Evolutionary conservation across 2,888 invertebrate genomes (phyloP).

Genomic region (Rhorus exstirpatorius): DNA sequence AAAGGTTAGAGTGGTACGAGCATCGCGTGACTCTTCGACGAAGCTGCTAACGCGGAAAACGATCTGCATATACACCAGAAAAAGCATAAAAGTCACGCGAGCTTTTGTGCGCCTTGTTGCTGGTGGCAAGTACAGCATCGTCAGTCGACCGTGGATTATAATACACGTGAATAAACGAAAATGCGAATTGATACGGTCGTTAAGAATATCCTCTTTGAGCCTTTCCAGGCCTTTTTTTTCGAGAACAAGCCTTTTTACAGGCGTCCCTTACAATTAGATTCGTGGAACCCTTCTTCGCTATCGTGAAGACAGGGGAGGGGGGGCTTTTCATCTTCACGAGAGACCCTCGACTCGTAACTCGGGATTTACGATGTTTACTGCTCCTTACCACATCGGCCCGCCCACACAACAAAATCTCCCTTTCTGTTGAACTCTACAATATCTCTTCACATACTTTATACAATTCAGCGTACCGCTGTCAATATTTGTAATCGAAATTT

Average conservation of each 20-base stretch:
- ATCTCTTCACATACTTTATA: not conserved
- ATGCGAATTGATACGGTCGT: constrained; percentile 61
- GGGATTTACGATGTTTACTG: constrained; percentile 55
- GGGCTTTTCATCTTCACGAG: constrained; percentile 29
- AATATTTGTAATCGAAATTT: no score
- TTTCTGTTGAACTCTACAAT: not conserved
- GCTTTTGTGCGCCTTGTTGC: not conserved
- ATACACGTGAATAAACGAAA: constrained; percentile 28
- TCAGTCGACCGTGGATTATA: constrained; percentile 21
- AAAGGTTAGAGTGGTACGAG: not conserved
- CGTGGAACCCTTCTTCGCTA: constrained; percentile 39
- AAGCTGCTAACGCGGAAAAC: not conserved
- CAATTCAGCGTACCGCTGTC: no score
- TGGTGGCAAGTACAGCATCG: not conserved
- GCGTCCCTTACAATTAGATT: constrained; percentile 49
- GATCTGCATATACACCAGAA: not conserved
- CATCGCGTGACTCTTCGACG: not conserved
- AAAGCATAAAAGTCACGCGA: not conserved
- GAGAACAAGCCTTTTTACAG: constrained; percentile 26
- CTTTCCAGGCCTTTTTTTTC: constrained; percentile 13
- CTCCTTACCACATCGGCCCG: constrained; percentile 35
- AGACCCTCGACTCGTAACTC: constrained; percentile 47
- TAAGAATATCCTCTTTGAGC: constrained; percentile 43
- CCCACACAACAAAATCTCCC: constrained; percentile 27
- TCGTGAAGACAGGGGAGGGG: constrained; percentile 30